Conservation (phyloP, 2,888 invertebrate species). For the Nephrotoma guestfalica region DNA sequence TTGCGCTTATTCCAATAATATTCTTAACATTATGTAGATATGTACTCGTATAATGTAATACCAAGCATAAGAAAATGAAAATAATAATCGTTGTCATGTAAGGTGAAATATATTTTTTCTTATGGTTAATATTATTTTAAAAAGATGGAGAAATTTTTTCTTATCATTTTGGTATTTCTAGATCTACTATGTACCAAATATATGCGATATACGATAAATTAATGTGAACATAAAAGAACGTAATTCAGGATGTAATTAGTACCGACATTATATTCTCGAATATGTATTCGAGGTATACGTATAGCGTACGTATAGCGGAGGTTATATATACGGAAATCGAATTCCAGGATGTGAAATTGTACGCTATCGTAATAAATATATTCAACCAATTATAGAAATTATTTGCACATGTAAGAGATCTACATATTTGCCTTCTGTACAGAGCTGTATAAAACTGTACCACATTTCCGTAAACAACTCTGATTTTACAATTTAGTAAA, state of each 20-base stretch:
- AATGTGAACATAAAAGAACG: background rate
- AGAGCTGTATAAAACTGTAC: too few species aligned
- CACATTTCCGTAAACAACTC: background rate
- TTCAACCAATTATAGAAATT: background rate
- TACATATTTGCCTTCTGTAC: too few species aligned
- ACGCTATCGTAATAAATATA: background rate
- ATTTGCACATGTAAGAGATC: background rate
- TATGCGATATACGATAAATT: background rate
- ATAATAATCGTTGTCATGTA: background rate
- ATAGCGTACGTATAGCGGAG: background rate
- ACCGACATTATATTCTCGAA: background rate
- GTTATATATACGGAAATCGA: background rate
- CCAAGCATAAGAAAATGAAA: background rate
- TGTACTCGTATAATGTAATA: background rate
- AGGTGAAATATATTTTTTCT: background rate
- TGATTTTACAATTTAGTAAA: background rate
- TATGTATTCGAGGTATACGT: too few species aligned
- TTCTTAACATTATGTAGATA: background rate
- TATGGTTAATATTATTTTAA: background rate
- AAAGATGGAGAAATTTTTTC: background rate
- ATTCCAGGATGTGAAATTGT: background rate
- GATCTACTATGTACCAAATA: background rate
- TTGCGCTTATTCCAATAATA: background rate
- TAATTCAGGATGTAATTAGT: background rate
- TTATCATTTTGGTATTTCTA: background rate